Evolutionary conservation across 2,888 invertebrate genomes (phyloP).

Genomic region (Blomia tropicalis): DNA sequence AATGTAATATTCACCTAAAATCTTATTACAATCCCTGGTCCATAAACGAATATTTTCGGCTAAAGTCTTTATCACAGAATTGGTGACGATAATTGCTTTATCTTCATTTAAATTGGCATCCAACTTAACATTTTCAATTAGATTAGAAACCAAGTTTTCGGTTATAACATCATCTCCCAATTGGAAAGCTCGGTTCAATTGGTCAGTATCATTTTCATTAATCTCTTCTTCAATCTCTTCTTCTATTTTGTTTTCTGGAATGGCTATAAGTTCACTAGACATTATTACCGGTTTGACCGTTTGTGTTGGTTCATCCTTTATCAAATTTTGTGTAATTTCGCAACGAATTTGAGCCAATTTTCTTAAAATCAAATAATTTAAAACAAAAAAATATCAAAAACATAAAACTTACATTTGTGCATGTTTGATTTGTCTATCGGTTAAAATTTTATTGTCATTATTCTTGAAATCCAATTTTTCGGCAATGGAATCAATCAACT

Average conservation of each 20-base stretch:
- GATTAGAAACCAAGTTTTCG: slow-evolving; percentile 11
- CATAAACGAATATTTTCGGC: slow-evolving; percentile 28
- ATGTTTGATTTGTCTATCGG: slow-evolving; percentile 26
- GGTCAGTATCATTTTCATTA: not conserved
- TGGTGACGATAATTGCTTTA: slow-evolving; percentile 64
- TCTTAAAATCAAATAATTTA: not conserved
- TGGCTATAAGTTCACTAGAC: not conserved
- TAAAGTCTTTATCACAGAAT: slow-evolving; percentile 48
- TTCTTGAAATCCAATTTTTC: slow-evolving; percentile 23
- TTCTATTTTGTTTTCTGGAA: not conserved
- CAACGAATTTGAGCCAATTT: slow-evolving; percentile 26
- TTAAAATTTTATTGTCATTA: slow-evolving; percentile 22
- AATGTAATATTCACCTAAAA: no score
- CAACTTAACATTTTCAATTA: slow-evolving; percentile 45
- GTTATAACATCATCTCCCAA: not conserved
- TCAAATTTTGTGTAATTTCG: slow-evolving; percentile 23
- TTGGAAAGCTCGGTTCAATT: not conserved
- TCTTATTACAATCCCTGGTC: slow-evolving; percentile 23
- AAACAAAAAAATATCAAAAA: slow-evolving; percentile 3
- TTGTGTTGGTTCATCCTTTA: not conserved
- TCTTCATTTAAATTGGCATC: slow-evolving; percentile 72
- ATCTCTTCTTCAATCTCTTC: not conserved
- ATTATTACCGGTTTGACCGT: not conserved
- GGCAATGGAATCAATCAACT: slow-evolving; percentile 23
- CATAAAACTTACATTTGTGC: slow-evolving; percentile 23